phyloP scores from a whole-genome alignment of 2,888 invertebrate species.

The Synanthedon andrenaeformis region DNA sequence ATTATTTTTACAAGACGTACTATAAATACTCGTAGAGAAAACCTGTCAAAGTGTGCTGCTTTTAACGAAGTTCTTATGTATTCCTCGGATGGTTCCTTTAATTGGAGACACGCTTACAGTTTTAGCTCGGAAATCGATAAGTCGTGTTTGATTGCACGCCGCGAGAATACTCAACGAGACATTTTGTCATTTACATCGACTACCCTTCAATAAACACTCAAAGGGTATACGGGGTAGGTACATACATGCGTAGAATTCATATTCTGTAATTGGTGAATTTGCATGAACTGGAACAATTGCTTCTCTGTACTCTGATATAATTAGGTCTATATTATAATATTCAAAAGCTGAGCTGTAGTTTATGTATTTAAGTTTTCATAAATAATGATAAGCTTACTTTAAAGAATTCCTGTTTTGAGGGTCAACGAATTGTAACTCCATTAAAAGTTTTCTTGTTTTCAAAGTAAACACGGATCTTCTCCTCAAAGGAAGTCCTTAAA shows the following conservation, averaged over 20 bases:
- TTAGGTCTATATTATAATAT: not conserved
- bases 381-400: conserved; percentile 9
- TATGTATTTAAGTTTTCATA: conserved; percentile 4
- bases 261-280: not conserved
- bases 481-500: conserved; percentile 66
- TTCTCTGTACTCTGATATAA: conserved; percentile 1
- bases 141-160: conserved; percentile 38
- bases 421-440: conserved; percentile 62
- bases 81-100: conserved; percentile 28
- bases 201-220: not conserved
- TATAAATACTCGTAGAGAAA: conserved; percentile 13
- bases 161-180: conserved; percentile 29
- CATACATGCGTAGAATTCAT: not conserved
- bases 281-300: not conserved
- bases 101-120: conserved; percentile 41
- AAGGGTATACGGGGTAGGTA: no score
- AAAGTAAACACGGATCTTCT: conserved; percentile 46
- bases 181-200: not conserved
- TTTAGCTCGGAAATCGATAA: conserved; percentile 46
- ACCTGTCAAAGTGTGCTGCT: conserved; percentile 1
- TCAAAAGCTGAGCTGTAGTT: conserved; percentile 1
- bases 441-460: conserved; percentile 64
- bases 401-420: conserved; percentile 31
- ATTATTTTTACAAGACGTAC: conserved; percentile 39
- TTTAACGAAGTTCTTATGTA: conserved; percentile 14